Percentiles rank a stretch among this genome's conserved stretches.
Evolutionary conservation across 2,888 invertebrate species (phyloP).

Genomic region (Drosophila nr. medialis): DNA sequence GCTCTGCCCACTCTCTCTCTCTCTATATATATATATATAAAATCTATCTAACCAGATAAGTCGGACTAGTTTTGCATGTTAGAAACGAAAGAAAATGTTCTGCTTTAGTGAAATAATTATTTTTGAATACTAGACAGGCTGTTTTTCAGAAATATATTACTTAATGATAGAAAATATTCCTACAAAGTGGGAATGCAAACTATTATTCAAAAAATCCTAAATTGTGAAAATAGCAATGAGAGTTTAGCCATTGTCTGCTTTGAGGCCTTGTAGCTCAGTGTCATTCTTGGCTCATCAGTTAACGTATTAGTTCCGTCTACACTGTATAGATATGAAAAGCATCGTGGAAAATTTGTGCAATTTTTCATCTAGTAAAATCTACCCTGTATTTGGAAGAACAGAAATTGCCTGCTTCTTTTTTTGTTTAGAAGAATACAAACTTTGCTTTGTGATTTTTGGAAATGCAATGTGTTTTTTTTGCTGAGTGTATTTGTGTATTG

Average conservation of each 20-base stretch:
- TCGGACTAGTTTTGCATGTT: neutral
- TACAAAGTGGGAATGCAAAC: neutral
- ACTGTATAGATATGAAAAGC: neutral
- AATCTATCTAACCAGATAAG: neutral
- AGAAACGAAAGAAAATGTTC: neutral
- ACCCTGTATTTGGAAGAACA: neutral
- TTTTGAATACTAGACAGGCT: neutral
- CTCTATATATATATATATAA: neutral
- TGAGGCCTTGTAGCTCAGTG: neutral
- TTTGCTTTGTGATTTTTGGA: neutral
- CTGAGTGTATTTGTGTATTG: neutral
- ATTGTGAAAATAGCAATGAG: neutral
- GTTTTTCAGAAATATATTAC: neutral
- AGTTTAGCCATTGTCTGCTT: neutral
- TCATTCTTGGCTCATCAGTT: neutral
- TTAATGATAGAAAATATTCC: neutral
- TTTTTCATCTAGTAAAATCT: neutral
- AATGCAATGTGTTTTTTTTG: neutral
- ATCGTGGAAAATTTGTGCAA: fast-evolving
- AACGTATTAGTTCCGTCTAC: neutral
- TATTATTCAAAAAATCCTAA: neutral
- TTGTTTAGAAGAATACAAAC: neutral
- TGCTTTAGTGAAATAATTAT: neutral
- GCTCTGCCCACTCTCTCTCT: neutral
- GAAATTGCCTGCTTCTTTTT: neutral